Base-by-base conservation (phyloP, 2,113 vertebrate species). In the Anseranas semipalmata region DNA sequence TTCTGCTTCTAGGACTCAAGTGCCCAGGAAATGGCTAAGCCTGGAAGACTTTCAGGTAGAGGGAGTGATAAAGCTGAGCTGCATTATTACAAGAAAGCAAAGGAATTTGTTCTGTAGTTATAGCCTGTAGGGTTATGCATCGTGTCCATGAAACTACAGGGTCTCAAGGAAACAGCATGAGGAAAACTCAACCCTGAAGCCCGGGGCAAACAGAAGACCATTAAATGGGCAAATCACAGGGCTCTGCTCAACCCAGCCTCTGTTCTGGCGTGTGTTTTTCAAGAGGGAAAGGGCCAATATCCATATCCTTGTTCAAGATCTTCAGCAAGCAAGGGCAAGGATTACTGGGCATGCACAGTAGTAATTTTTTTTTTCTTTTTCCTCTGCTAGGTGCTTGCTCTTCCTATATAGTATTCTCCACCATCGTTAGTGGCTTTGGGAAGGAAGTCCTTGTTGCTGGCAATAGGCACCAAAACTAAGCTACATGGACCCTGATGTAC, bases 71-170 rank as follows among this genome's bases (percentile, higher is more conserved):
- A 43, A 45, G 43, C 43, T 33, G 43, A 73, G 59, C 50, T 43
- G 25, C 0, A 0, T 20, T 58, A 45, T 43, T 28, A n/a, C 33
- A 20, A 60, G 27, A 28, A 46, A 0, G 1, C 37, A 33, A 78
- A 37, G 9, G 11, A 58, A 66, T 58, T 50, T 25, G 32, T 24
- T 35, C 25, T 0, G 5, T 25, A 24, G n/a, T 25, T 55, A 5
- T 1, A 76, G 45, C 39, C 62, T 14, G 1, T 0, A 1, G 63
- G 39, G 55, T 19, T 70, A 24, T 14, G 22, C 46, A 6, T n/a
- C 63, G 8, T 13, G 24, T 62, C 22, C 1, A 1, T 7, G 25
- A 33, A 60, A 25, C 50, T 52, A 25, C 25, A 52, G 22, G 50
- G 24, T 52, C 50, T 52, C 50, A 52, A 52, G 50, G 50, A 52